Conservation (phyloP, 1,140 invertebrate genomes). For the Meloidogyne hapla region DNA sequence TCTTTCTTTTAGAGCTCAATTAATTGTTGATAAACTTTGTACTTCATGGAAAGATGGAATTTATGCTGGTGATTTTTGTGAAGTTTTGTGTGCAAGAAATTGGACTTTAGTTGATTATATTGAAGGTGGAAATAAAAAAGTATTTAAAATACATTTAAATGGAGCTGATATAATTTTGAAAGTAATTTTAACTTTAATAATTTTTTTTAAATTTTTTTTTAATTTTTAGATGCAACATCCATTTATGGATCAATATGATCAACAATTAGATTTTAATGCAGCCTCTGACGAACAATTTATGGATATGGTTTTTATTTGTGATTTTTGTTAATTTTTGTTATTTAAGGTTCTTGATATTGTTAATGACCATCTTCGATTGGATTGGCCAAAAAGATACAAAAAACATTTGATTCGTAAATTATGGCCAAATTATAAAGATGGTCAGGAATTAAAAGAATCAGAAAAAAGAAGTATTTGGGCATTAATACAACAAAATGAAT, state of each 20-base stretch:
- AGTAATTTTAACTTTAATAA: neutral
- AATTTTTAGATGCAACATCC: conserved; percentile 37
- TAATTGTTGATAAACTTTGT: conserved; percentile 48
- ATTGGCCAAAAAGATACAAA: conserved; percentile 55
- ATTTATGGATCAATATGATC: conserved; percentile 39
- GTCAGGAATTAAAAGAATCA: conserved; percentile 37
- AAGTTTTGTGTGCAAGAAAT: conserved; percentile 49
- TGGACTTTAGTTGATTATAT: conserved; percentile 56
- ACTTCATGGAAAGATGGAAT: conserved; percentile 40
- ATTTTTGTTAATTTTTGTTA: conserved; percentile 12
- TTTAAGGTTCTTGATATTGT: conserved; percentile 57
- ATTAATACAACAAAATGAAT: conserved; percentile 63
- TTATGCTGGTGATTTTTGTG: conserved; percentile 53
- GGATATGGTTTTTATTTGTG: conserved; percentile 47
- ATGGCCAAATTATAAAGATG: conserved; percentile 50
- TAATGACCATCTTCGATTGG: conserved; percentile 58
- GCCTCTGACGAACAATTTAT: conserved; percentile 52
- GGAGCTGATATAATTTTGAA: conserved; percentile 45
- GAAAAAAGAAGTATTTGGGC: conserved; percentile 59
- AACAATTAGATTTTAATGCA: conserved; percentile 38
- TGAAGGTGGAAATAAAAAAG: conserved; percentile 54
- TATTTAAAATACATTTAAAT: conserved; percentile 42
- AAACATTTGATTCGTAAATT: conserved; percentile 52
- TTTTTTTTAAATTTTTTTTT: conserved; percentile 21
- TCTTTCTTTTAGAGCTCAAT: conserved; percentile 45